Evolutionary conservation across 2,113 vertebrate species (phyloP), one percentile per base, ranked within the genome.

Genomic region (Lepus americanus): DNA sequence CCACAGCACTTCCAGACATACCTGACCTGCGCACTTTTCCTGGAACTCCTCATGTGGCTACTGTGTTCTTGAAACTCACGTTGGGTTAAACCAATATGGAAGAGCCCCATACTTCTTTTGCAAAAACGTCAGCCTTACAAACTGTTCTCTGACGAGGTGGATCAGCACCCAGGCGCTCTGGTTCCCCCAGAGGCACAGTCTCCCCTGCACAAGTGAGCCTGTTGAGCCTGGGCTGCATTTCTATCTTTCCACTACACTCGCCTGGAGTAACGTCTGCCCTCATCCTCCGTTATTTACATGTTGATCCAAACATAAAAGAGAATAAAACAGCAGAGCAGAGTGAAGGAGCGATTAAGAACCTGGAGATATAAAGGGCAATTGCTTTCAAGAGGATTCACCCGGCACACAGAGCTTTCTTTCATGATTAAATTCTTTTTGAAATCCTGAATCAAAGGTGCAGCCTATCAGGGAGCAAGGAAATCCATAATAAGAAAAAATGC

Each of bases 371-470:
- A 97, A 97, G 96, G 49, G 92, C 67, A 95, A 36, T 17, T 61
- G 59, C 49, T 95, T 96, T 97, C 83, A 25, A 92, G 89, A 90
- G 81, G 66, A 39, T 91, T 89, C 94, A 23, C 92, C 27, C 9
- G 4, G 6, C 53, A 82, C 74, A 66, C 44, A 85, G 79, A 86
- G 63, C 72, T 97, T 76, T 93, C 92, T 93, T 97, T 96, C 81
- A 94, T 97, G 97, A 97, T 87, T 93, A 92, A 97, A 97, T 98
- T 98, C 97, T 84, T 95, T 98, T 95, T 97, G 97, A 98, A 98
- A 97, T 94, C 87, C 87, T 85, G 95, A 97, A 98, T 97, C 96
- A 97, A 97, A 98, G 95, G 87, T 55, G 17, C 82, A 81, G 25
- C 70, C 96, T 98, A 97, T 89, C 25, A 96, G 96, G 80, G 69